A percentile compares a stretch with the other conserved stretches of the same genome.
phyloP scores from a whole-genome alignment of 2,888 invertebrate genomes.

The Drosophila percnosoma region DNA sequence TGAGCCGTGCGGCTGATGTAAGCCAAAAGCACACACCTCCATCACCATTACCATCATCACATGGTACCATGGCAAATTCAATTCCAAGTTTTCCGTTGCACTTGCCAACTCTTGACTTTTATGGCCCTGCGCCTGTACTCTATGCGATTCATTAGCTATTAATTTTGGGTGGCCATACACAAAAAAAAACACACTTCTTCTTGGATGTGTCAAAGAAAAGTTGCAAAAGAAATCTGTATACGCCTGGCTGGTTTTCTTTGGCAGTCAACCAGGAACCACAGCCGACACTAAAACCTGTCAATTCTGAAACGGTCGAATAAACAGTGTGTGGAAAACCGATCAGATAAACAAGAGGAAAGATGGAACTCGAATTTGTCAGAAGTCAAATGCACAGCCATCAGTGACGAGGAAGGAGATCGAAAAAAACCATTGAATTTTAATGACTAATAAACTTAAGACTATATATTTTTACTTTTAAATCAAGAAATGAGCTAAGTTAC shows the following conservation, averaged over 20 bases:
- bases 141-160: constrained; percentile 70
- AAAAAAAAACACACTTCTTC: constrained; percentile 8
- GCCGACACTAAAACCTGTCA: constrained; percentile 42
- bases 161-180: constrained; percentile 47
- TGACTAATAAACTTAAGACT: not conserved
- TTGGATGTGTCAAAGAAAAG: constrained; percentile 1
- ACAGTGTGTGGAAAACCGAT: constrained; percentile 31
- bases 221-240: not conserved
- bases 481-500: not conserved
- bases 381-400: constrained; percentile 2
- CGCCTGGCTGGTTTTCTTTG: constrained; percentile 4
- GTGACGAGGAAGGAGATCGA: constrained; percentile 6
- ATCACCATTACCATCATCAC: constrained; percentile 6
- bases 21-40: constrained; percentile 14
- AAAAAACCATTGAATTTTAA: not conserved
- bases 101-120: constrained; percentile 58
- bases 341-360: constrained; percentile 24
- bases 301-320: constrained; percentile 46
- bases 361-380: constrained; percentile 14
- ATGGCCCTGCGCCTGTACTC: constrained; percentile 48
- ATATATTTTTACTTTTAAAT: not conserved
- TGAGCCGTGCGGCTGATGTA: constrained; percentile 57
- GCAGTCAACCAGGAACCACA: constrained; percentile 7
- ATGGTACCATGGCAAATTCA: not conserved
- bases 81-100: constrained; percentile 23